Percentiles rank a stretch among this genome's conserved stretches.
These are phyloP conservation scores for Dolomedes plantarius DNA, from an alignment of 2,888 invertebrate species.

Conservation along the genomic window DNA sequence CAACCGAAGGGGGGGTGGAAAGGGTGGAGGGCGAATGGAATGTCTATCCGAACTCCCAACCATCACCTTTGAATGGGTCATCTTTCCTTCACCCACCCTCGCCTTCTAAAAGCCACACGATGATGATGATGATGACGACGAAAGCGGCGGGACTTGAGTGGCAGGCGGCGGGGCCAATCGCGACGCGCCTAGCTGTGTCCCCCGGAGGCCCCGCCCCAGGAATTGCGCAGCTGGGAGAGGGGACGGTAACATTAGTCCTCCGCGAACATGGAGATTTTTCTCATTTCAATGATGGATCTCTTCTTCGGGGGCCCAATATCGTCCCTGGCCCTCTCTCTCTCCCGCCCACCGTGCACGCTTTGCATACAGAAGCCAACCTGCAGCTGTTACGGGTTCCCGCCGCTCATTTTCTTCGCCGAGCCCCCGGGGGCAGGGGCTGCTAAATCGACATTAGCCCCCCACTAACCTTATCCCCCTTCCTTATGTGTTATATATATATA, in stretches of 20 bases:
- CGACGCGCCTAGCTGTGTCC: constrained; percentile 52
- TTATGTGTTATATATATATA: too few relatives aligned
- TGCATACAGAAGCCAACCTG: constrained; percentile 66
- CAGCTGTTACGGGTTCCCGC: constrained; percentile 64
- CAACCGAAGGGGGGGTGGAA: neutral
- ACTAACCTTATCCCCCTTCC: constrained; percentile 1
- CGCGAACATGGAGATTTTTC: constrained; percentile 70
- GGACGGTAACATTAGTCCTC: constrained; percentile 67
- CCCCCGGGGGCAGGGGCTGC: constrained; percentile 59
- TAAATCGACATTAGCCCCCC: constrained; percentile 70
- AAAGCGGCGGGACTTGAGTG: constrained; percentile 36
- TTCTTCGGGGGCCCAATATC: constrained; percentile 40
- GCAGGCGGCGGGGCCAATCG: constrained; percentile 39
- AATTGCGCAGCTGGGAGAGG: constrained; percentile 56
- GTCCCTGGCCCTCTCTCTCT: constrained; percentile 33
- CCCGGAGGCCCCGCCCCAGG: constrained; percentile 28
- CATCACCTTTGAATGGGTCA: constrained; percentile 43
- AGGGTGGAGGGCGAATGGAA: neutral
- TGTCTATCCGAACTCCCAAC: constrained; percentile 20
- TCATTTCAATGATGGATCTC: constrained; percentile 71
- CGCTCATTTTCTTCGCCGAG: constrained; percentile 65
- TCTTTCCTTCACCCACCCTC: constrained; percentile 26
- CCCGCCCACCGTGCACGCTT: constrained; percentile 41
- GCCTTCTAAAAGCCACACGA: constrained; percentile 42
- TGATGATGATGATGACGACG: constrained; percentile 56